Conservation (phyloP, 2,113 vertebrate genomes). For the Mystacornis crossleyi region DNA sequence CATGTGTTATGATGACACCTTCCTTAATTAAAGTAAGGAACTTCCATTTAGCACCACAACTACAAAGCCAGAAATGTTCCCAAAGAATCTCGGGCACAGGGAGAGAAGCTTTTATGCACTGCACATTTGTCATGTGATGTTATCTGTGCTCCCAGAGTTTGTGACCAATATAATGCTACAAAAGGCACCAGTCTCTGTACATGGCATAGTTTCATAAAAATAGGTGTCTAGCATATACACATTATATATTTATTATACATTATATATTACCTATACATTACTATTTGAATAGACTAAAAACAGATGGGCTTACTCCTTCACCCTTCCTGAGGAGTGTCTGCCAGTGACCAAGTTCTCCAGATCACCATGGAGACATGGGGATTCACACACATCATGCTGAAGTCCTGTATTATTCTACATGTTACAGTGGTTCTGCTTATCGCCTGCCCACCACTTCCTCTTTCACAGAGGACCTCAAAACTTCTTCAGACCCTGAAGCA, state of each 20-base stretch:
- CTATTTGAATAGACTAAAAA: background rate
- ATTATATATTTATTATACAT: background rate
- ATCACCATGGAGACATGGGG: background rate
- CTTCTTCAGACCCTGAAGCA: background rate
- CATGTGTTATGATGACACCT: background rate
- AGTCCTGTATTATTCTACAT: background rate
- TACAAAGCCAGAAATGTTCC: background rate
- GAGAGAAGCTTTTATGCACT: background rate
- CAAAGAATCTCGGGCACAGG: background rate
- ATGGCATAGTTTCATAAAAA: background rate
- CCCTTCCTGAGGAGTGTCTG: background rate
- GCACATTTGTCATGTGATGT: background rate
- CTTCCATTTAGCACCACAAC: background rate
- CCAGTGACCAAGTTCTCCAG: background rate
- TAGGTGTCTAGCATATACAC: background rate
- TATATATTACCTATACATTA: background rate
- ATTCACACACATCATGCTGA: background rate
- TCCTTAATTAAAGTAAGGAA: constrained; percentile 18
- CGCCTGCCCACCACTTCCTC: accelerated
- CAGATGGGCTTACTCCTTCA: background rate
- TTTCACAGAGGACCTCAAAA: background rate
- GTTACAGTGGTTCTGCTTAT: background rate
- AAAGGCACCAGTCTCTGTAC: background rate
- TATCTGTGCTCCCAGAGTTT: background rate
- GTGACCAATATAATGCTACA: background rate